Evolutionary conservation across 2,888 invertebrate genomes (phyloP), one percentile per base, ranked within the genome.

Genomic region (Meandrusa payeni): DNA sequence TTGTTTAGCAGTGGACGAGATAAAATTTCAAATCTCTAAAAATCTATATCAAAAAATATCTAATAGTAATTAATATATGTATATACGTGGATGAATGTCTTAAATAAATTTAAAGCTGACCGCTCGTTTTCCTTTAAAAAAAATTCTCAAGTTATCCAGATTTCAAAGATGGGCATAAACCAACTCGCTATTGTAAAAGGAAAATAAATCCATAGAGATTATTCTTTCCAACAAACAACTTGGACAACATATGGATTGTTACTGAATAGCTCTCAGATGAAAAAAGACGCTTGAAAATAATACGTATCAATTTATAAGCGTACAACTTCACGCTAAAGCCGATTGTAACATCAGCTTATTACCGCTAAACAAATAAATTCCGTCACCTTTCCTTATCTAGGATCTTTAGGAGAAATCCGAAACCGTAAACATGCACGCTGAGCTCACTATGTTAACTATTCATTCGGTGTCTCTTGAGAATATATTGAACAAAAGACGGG

Each of bases 371-470:
- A 76, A 79, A 86, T 85, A 83, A 85, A 87, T 81, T 75, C 77
- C 72, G 66, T 67, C 66, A 64, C 63, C 67, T 76, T 23, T 76
- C 63, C 64, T 77, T 85, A 87, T 86, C 86, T 72, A 61, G 61
- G 74, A 86, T 87, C 87, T 87, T 76, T 69, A 76, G 76, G 77
- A 71, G 85, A 79, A 87, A 87, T 79, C 77, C 77, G 78, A 87
- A 86, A 85, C 87, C 86, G 76, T 85, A 81, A 81, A 85, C 80
- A 82, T 78, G 74, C 73, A 70, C 73, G 74, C 64, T 74, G 75
- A 79, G 71, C 74, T 76, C 69, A 79, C 73, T 69, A 72, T 74
- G 74, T 80, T 85, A 83, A 85, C 80, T 80, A 85, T 83, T 82
- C 80, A 80, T 80, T 78, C 72, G 65, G 65, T 70, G 78, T 77